These are phyloP conservation scores for Antechinus stuartii DNA, from an alignment of 2,113 vertebrate species.

Conservation along the genomic window DNA sequence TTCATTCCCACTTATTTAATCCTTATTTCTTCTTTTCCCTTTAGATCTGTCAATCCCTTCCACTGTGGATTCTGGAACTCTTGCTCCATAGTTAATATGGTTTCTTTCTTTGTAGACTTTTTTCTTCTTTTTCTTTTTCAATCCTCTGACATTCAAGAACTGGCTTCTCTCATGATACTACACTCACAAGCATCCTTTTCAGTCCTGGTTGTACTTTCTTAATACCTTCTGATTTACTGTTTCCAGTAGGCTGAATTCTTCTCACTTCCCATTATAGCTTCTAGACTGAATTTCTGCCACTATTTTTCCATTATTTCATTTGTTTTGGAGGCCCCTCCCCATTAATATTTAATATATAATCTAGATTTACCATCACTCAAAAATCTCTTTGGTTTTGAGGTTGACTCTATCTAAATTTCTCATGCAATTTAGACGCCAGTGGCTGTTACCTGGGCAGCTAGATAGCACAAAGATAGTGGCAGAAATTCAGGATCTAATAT, in stretches of 20 bases:
- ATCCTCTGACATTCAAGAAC: background rate
- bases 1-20: background rate
- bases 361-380: no score
- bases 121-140: background rate
- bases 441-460: background rate
- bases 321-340: no score
- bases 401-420: no score
- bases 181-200: background rate
- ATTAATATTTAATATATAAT: no score
- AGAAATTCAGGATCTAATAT: no score
- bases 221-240: no score
- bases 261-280: background rate
- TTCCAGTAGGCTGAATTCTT: no score
- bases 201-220: background rate
- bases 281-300: background rate
- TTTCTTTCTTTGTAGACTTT: background rate
- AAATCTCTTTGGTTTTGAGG: no score
- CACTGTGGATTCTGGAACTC: background rate
- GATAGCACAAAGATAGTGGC: no score
- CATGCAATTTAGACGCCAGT: no score
- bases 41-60: background rate
- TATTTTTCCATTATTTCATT: no score
- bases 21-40: background rate
- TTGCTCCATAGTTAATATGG: background rate
- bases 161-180: no score